phyloP scores from a whole-genome alignment of 2,888 invertebrate genomes.

The Epicampocera succincta region DNA sequence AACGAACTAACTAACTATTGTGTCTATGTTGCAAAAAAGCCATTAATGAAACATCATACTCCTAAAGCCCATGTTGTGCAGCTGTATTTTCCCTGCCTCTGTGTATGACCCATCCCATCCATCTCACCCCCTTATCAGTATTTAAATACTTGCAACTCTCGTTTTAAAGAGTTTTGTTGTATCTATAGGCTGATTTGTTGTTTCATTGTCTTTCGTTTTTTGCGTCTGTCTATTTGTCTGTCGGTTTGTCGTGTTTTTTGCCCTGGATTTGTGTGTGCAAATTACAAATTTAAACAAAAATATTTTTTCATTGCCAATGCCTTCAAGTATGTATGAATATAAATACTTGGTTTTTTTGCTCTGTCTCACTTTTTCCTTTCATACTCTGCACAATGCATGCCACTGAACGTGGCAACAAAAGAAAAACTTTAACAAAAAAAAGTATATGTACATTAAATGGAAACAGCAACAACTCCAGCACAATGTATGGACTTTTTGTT shows the following conservation, averaged over 20 bases:
- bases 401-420: slow-evolving; percentile 43
- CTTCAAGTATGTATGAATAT: slow-evolving; percentile 35
- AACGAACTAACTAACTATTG: slow-evolving; percentile 61
- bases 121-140: background rate
- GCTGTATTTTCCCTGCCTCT: background rate
- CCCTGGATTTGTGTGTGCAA: slow-evolving; percentile 25
- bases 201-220: slow-evolving; percentile 30
- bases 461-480: slow-evolving; percentile 42
- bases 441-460: slow-evolving; percentile 31
- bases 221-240: background rate
- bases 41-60: slow-evolving; percentile 44
- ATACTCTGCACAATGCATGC: slow-evolving; percentile 25
- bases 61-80: background rate
- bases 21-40: slow-evolving; percentile 38
- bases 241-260: background rate
- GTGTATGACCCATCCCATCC: background rate
- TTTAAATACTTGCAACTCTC: slow-evolving; percentile 9
- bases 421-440: slow-evolving; percentile 18
- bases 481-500: slow-evolving; percentile 32
- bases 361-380: slow-evolving; percentile 26
- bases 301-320: slow-evolving; percentile 69
- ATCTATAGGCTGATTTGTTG: slow-evolving; percentile 54
- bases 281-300: slow-evolving; percentile 53
- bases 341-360: slow-evolving; percentile 3
- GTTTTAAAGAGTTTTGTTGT: slow-evolving; percentile 34